Base-by-base conservation (phyloP, 2,113 vertebrate species). In the Hymenochirus boettgeri region DNA sequence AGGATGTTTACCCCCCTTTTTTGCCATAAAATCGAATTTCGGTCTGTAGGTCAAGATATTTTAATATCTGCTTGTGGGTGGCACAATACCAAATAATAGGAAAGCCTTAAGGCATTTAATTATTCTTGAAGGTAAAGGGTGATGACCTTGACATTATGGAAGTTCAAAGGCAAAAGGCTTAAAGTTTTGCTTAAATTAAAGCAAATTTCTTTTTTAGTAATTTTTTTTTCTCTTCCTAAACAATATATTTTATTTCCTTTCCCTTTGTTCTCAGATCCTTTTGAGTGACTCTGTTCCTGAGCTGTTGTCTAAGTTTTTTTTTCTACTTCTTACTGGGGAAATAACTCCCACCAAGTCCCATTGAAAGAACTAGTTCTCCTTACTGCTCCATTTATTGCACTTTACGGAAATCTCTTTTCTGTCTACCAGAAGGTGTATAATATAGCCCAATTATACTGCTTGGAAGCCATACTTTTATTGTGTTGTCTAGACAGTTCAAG, bases 401-500 rank as follows among this genome's bases (percentile, higher is more conserved):
- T 85, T 77, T 87, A 86, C 88, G 86, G 91, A 92, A 91, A 88
- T 87, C 80, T 86, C 82, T 85, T 84, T 89, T 83, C n/a, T 78
- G 71, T 80, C 84, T 82, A 85, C 81, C 84, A 88, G 86, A 88
- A 90, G 88, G 88, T 93, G 87, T 89, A 86, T 85, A 95, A 95
- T 96, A 93, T 92, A 92, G 93, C 90, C 92, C 87, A 94, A 96
- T 97, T 95, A 95, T 94, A 88, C 86, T 88, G 83, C 96, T 98
- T 96, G 93, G 92, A 91, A 87, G 91, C 90, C 79, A 77, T 70
- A 70, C 74, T 90, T 93, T 99, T 96, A 99, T 94, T 91, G 85
- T 93, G 88, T 91, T 93, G 96, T 97, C 95, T 99, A 97, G 96
- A 99, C 95, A 89, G 94, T 95, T 98, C 95, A 96, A 98, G 92